A percentile compares a stretch with the other conserved stretches of the same genome.
Conservation (phyloP, 2,113 vertebrate genomes). For the Calonectris borealis region DNA sequence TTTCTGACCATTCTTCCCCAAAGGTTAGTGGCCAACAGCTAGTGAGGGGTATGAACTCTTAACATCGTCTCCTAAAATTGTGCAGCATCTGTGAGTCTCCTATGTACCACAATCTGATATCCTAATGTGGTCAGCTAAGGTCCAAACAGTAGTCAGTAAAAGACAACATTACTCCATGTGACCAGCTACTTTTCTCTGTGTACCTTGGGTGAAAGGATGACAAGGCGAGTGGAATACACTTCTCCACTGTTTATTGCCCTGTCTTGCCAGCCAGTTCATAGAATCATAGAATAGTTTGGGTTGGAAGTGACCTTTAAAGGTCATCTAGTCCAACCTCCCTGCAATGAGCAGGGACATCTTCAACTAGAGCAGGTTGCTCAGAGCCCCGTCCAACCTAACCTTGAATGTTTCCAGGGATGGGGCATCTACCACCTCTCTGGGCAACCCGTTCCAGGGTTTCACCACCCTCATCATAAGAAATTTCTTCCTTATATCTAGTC, state of each 20-base stretch:
- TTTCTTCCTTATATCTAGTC: background rate
- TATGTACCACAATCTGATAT: background rate
- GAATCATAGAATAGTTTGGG: background rate
- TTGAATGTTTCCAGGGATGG: background rate
- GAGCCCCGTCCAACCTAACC: background rate
- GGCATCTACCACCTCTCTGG: background rate
- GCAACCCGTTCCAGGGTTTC: background rate
- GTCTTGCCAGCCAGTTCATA: background rate
- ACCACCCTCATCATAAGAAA: background rate
- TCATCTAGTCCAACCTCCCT: background rate
- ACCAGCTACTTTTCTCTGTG: background rate
- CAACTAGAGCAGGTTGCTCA: background rate
- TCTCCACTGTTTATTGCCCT: background rate
- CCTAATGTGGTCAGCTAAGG: background rate
- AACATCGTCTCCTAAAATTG: background rate
- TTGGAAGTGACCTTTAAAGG: background rate
- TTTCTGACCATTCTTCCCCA: background rate
- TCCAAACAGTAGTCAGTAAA: background rate
- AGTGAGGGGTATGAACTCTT: background rate
- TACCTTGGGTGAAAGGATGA: background rate
- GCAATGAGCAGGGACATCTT: background rate
- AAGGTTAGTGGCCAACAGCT: background rate
- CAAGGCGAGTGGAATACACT: background rate
- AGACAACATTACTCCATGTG: background rate
- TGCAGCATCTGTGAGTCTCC: background rate